A percentile compares a stretch with the other conserved stretches of the same genome.
These are phyloP conservation scores for Dromaius novaehollandiae DNA, from an alignment of 2,113 vertebrate genomes.

Conservation along the genomic window DNA sequence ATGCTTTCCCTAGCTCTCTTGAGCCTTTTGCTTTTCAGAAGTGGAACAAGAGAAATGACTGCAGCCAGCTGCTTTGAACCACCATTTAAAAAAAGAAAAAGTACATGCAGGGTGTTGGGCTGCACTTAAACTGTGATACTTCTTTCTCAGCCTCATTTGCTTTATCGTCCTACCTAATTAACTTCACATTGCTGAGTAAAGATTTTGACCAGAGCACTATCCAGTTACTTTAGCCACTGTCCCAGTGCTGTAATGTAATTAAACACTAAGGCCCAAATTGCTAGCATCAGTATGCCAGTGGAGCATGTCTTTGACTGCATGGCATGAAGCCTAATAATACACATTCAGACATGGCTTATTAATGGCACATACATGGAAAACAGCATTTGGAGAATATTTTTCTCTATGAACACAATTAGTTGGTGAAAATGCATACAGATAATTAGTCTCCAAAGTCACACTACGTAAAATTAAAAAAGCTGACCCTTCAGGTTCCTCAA, in stretches of 20 bases:
- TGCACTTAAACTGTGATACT: background rate
- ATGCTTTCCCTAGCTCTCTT: background rate
- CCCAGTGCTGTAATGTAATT: background rate
- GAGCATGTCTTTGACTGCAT: background rate
- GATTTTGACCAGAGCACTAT: background rate
- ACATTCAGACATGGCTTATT: background rate
- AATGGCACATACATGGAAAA: background rate
- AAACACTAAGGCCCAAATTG: background rate
- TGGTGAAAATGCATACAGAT: background rate
- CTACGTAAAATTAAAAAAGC: background rate
- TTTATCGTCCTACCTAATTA: background rate
- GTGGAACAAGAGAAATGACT: background rate
- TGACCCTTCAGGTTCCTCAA: background rate
- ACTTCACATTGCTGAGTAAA: background rate
- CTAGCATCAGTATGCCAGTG: background rate
- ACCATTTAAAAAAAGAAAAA: background rate
- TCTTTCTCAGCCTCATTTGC: background rate
- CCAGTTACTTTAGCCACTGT: background rate
- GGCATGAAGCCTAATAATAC: background rate
- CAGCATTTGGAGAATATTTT: background rate
- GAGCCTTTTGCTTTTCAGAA: background rate
- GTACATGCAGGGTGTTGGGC: background rate
- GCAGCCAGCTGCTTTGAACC: background rate
- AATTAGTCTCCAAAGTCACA: background rate
- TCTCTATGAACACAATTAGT: background rate